Percentiles rank a stretch among this genome's conserved stretches.
phyloP scores from a whole-genome alignment of 2,113 vertebrate species.

The Nannobrachium achirus region DNA sequence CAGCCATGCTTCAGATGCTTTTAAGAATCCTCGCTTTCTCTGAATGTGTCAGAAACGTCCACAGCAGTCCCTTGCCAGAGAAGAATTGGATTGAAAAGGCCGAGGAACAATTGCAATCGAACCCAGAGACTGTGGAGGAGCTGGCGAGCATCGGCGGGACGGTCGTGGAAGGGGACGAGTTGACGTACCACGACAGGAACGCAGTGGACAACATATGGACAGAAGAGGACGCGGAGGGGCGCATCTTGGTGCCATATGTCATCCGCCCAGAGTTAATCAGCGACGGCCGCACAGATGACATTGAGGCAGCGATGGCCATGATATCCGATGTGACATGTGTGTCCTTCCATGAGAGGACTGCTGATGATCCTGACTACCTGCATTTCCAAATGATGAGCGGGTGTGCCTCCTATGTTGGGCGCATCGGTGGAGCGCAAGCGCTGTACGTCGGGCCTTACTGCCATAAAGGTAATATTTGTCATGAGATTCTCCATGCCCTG shows the following conservation, averaged over 20 bases:
- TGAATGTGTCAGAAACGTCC: too few species aligned
- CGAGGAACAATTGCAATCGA: too few species aligned
- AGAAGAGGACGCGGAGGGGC: background rate
- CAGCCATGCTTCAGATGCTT: too few species aligned
- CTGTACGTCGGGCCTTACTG: conserved; percentile 69
- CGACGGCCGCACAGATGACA: background rate
- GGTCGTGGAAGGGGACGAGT: conserved; percentile 59
- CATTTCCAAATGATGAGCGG: conserved; percentile 59
- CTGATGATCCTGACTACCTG: conserved; percentile 61
- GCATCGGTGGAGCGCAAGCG: conserved; percentile 69
- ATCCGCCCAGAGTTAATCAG: conserved; percentile 51
- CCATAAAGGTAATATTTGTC: conserved; percentile 72
- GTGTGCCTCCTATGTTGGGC: conserved; percentile 80
- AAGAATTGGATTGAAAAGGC: too few species aligned
- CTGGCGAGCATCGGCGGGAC: too few species aligned
- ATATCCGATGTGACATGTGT: conserved; percentile 62
- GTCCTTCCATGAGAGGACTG: conserved; percentile 40
- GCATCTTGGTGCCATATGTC: conserved; percentile 45
- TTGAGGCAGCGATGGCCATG: conserved; percentile 52
- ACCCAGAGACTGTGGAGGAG: too few species aligned
- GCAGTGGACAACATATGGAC: conserved; percentile 40
- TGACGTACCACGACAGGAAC: conserved; percentile 52
- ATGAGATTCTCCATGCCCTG: conserved; percentile 82
- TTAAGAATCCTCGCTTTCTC: too few species aligned
- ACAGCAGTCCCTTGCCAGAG: too few species aligned